Percentiles rank a stretch among this genome's conserved stretches.
Conservation (phyloP, 2,888 invertebrate genomes). For the Keiferia lycopersicella region DNA sequence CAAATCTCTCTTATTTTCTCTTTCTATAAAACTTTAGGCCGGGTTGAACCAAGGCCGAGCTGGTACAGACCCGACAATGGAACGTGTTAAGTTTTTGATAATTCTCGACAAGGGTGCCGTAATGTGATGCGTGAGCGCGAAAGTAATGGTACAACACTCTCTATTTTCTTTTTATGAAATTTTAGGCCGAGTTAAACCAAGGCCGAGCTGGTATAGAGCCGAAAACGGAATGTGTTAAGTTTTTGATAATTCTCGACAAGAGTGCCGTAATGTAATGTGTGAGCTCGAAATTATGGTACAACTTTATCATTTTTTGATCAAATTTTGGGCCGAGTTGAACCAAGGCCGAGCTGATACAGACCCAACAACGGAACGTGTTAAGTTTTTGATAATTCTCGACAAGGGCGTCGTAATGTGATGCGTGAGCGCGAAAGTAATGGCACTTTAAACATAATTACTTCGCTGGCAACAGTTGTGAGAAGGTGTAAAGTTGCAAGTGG, state of each 20-base stretch:
- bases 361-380: not conserved
- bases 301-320: too few species aligned
- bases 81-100: slow-evolving; percentile 8
- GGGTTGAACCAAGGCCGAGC: too few species aligned
- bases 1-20: too few species aligned
- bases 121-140: slow-evolving; percentile 3
- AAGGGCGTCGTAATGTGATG: slow-evolving; percentile 3
- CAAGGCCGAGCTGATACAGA: too few species aligned
- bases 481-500: slow-evolving; percentile 7
- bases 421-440: not conserved
- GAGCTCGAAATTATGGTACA: too few species aligned
- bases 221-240: not conserved
- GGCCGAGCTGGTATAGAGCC: too few species aligned
- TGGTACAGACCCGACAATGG: not conserved
- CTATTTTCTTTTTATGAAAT: too few species aligned
- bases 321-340: too few species aligned
- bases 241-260: slow-evolving; percentile 6
- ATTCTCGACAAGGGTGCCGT: slow-evolving; percentile 5
- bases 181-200: too few species aligned
- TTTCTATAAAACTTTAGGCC: too few species aligned
- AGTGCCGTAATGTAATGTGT: slow-evolving; percentile 2
- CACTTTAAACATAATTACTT: not conserved
- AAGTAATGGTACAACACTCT: too few species aligned
- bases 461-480: not conserved
- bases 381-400: slow-evolving; percentile 6